phyloP scores from a whole-genome alignment of 2,797 vertebrate species.

The Loriculus beryllinus region DNA sequence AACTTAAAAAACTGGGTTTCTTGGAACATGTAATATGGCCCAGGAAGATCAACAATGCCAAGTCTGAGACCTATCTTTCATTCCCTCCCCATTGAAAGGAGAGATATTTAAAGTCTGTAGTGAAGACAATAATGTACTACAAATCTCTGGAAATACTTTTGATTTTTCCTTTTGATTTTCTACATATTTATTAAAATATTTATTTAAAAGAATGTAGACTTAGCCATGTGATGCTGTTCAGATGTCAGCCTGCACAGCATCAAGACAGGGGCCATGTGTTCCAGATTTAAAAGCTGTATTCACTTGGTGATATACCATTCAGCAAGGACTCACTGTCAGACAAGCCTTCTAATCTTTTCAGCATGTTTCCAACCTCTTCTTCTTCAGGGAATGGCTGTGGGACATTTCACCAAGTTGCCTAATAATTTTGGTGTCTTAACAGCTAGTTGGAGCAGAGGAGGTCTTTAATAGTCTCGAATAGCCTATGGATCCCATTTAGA shows the following conservation, averaged over 20 bases:
- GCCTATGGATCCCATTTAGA: background rate
- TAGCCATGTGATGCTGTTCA: conserved; percentile 6
- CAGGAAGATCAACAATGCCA: background rate
- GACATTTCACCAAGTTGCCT: conserved; percentile 4
- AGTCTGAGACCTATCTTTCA: background rate
- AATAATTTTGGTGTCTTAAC: background rate
- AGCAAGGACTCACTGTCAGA: conserved; percentile 47
- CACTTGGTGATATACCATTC: conserved; percentile 46
- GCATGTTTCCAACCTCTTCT: conserved; percentile 43
- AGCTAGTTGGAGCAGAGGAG: background rate
- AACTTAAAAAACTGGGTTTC: background rate
- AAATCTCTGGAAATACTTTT: conserved; percentile 43
- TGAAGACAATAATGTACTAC: background rate
- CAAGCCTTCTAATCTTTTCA: conserved; percentile 41
- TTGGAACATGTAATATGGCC: background rate
- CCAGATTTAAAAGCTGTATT: conserved; percentile 65
- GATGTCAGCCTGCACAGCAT: conserved; percentile 44
- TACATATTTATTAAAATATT: background rate
- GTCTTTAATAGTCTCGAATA: background rate
- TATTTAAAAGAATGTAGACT: background rate
- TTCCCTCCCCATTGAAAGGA: background rate
- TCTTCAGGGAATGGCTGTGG: background rate
- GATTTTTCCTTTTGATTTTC: conserved; percentile 29
- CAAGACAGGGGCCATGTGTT: conserved; percentile 55
- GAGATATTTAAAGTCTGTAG: background rate